Base-by-base conservation (phyloP, 1,140 invertebrate species). In the Chelonus insularis region DNA sequence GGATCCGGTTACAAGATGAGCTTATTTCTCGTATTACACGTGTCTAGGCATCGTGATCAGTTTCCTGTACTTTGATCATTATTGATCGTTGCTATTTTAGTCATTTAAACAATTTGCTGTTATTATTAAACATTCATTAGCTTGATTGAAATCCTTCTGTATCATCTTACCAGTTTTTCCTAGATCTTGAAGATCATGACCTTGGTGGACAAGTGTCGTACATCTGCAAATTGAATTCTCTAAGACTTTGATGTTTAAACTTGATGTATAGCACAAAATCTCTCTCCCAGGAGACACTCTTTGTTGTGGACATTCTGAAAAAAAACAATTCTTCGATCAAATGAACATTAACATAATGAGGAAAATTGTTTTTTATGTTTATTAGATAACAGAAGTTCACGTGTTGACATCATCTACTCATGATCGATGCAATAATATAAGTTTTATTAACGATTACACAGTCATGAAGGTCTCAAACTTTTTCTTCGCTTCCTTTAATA, bases 171-270 rank as follows among this genome's bases (percentile, higher is more conserved):
- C 72, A 66, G 77, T 73, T 75, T 61, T 57, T 4, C 72, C 65
- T 12, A 82, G 63, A 65, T 74, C 72, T 32, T 68, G 66, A 50
- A 79, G 66, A 58, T 79, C 68, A 51, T 81, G 69, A 55, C 76
- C 76, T 67, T 79, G 73, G 34, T 81, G 76, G 16, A 82, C 72
- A 55, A 82, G 57, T 18, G 74, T 76, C 21, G 79, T 81, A 56
- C 80, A 82, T 29, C 68, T 72, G 72, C 78, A 81, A 12, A 81
- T 63, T 20, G 72, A 66, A 9, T 77, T 72, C 9, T 70, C 67
- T 11, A 81, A 48, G 11, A 47, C 52, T 16, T 69, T 54, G 2
- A 68, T 43, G 36, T 81, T 66, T 18, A 43, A 60, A 18, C 60
- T 66, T 60, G 68, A 69, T 54, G 78, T 79, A 62, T 81, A 82